phyloP scores from a whole-genome alignment of 2,888 invertebrate genomes.

The Ellobium chinense region DNA sequence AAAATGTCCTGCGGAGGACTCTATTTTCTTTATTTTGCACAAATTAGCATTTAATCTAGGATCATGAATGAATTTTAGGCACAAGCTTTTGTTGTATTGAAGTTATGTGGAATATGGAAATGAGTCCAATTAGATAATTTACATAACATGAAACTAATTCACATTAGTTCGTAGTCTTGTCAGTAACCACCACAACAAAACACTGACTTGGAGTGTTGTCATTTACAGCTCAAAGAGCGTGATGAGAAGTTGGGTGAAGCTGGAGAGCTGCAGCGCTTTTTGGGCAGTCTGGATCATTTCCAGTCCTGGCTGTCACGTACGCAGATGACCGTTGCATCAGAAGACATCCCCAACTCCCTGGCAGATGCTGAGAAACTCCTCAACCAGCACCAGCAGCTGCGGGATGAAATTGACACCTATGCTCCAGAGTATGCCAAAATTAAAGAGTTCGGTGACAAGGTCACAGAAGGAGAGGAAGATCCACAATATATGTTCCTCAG shows the following conservation, averaged over 20 bases:
- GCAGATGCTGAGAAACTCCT: constrained; percentile 96
- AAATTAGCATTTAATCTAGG: too few species aligned
- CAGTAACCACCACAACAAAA: too few species aligned
- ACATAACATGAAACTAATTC: too few species aligned
- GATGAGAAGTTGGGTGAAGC: constrained; percentile 99
- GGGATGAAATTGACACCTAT: constrained; percentile 99
- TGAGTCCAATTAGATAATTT: too few species aligned
- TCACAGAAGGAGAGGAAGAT: constrained; percentile 88
- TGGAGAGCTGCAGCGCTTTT: constrained; percentile 94
- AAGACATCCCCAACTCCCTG: constrained; percentile 78
- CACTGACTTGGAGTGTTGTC: too few species aligned
- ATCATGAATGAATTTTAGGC: too few species aligned
- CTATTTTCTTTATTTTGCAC: too few species aligned
- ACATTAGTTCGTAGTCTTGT: too few species aligned
- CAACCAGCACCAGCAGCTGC: constrained; percentile 98
- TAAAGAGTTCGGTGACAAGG: constrained; percentile 96
- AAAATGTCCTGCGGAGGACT: too few species aligned
- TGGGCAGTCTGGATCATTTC: constrained; percentile 98
- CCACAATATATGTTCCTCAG: constrained; percentile 99
- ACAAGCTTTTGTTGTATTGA: too few species aligned
- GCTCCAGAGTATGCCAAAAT: constrained; percentile 98
- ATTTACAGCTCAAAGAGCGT: constrained; percentile 91
- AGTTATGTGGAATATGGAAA: too few species aligned
- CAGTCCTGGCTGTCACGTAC: constrained; percentile 99
- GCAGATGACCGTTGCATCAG: constrained; percentile 88